A percentile compares a stretch with the other conserved stretches of the same genome.
These are phyloP conservation scores for Lepidothrix coronata DNA, from an alignment of 2,113 vertebrate genomes.

Conservation along the genomic window DNA sequence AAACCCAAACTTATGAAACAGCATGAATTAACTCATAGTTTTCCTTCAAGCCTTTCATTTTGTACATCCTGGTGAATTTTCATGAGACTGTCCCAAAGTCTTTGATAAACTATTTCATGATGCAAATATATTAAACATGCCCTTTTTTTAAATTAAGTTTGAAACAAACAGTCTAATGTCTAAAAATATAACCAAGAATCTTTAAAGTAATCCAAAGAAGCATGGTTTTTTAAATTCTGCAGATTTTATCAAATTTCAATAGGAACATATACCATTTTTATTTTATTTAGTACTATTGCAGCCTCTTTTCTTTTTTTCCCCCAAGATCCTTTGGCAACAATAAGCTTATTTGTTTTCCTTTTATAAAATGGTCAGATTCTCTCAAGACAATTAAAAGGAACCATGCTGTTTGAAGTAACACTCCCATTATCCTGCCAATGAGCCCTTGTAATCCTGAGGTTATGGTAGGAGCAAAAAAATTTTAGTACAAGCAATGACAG, in stretches of 20 bases:
- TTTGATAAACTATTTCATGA: neutral
- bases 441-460: neutral
- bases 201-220: neutral
- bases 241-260: neutral
- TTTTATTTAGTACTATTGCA: neutral
- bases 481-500: neutral
- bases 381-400: slow-evolving; percentile 16
- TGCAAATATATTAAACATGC: neutral
- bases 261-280: neutral
- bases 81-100: neutral
- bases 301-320: neutral
- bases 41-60: neutral
- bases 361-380: neutral
- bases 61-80: neutral
- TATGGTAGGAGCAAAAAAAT: neutral
- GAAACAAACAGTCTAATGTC: neutral
- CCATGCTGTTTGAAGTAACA: neutral
- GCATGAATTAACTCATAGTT: neutral
- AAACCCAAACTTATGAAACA: neutral
- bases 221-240: neutral
- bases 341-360: slow-evolving; percentile 19
- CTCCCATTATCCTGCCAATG: slow-evolving; percentile 5
- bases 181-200: neutral
- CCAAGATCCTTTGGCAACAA: neutral
- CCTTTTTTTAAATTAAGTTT: neutral